phyloP scores from a whole-genome alignment of 2,888 invertebrate species.

The Acrobeloides nanus region DNA sequence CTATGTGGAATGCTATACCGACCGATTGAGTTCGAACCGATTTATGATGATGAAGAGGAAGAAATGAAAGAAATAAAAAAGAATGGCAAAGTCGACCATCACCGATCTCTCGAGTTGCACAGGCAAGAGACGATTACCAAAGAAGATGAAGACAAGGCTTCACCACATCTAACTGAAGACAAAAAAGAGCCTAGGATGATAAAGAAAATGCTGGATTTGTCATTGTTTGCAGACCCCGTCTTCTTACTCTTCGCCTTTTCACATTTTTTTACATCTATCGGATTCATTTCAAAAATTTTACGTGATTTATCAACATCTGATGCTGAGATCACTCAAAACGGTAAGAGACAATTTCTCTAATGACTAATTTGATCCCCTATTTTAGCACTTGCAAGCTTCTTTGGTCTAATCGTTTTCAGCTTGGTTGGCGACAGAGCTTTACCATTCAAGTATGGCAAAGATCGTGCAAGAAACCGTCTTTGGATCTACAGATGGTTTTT shows the following conservation, averaged over 20 bases:
- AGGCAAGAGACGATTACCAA: conserved; percentile 14
- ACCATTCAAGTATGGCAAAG: conserved; percentile 60
- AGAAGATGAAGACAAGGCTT: conserved; percentile 24
- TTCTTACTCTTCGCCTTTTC: conserved; percentile 82
- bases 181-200: no score
- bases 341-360: no score
- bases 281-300: conserved; percentile 85
- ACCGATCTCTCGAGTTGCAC: conserved; percentile 7
- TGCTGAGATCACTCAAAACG: no score
- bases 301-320: no score
- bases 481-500: conserved; percentile 79
- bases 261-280: conserved; percentile 86
- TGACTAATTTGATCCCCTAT: no score
- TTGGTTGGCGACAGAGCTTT: conserved; percentile 57
- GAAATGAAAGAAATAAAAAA: neutral
- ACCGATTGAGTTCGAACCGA: conserved; percentile 63
- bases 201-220: conserved; percentile 70
- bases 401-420: conserved; percentile 79
- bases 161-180: no score
- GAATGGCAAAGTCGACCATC: no score
- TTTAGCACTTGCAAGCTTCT: conserved; percentile 72
- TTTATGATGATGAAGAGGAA: no score
- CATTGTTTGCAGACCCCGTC: conserved; percentile 72
- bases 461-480: conserved; percentile 81
- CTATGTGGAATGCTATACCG: conserved; percentile 82